A percentile compares a stretch with the other conserved stretches of the same genome.
These are phyloP conservation scores for Pelvicachromis taeniatus DNA, from an alignment of 2,113 vertebrate genomes.

Conservation along the genomic window DNA sequence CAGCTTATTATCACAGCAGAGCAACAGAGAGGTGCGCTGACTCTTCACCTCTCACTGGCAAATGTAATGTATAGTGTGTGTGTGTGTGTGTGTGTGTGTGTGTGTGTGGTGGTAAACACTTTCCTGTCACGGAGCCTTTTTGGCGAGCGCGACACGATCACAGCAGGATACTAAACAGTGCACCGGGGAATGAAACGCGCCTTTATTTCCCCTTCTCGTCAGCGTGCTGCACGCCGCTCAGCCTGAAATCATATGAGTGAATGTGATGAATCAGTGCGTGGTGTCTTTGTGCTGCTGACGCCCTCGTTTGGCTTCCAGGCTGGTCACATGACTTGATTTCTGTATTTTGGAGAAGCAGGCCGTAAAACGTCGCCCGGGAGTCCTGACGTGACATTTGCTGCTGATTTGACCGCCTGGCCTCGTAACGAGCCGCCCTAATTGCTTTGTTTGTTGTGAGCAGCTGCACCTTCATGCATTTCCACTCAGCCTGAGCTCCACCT, in stretches of 20 bases:
- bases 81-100: background rate
- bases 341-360: background rate
- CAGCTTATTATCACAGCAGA: conserved; percentile 19
- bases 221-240: background rate
- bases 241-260: background rate
- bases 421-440: background rate
- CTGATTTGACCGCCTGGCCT: background rate
- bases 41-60: background rate
- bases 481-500: background rate
- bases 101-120: background rate
- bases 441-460: background rate
- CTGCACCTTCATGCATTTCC: conserved; percentile 3
- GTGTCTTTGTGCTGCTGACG: background rate
- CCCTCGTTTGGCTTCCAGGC: background rate
- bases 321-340: accelerated
- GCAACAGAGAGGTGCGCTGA: background rate
- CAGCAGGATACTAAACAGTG: accelerated
- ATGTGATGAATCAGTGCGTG: background rate
- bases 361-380: background rate
- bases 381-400: background rate
- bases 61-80: background rate
- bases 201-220: background rate
- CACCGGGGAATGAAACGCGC: background rate
- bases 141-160: background rate
- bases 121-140: accelerated